Evolutionary conservation across 2,113 vertebrate species (phyloP), one percentile per base, ranked within the genome.

Genomic region (Canis aureus): DNA sequence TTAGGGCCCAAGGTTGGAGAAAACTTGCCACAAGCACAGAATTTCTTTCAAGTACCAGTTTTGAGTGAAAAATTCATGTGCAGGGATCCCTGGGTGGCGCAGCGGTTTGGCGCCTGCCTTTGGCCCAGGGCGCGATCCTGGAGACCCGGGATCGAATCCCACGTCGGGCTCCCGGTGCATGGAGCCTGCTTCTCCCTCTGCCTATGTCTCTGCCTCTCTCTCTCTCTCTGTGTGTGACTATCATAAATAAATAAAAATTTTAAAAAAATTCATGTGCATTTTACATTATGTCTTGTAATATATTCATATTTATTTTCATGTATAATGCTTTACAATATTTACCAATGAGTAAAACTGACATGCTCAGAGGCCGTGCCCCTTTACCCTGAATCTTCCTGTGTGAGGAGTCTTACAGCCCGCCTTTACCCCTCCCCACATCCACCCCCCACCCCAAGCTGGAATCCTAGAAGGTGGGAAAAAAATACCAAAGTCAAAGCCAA

Each of bases 11-110:
- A 64, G 87, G 2, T 27, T 74, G 38, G 49, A 95, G 89, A 43
- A 35, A 82, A 53, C 17, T n/a, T 62, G 62, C 87, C 43, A 1
- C 2, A 38, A 88, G 89, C 78, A 60, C 38, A 85, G 53, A 66
- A 71, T 89, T 93, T 74, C 67, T 89, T 71, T 84, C 69, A 90
- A 90, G 80, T 64, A 43, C 59, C 15, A 25, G 51, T 83, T 74
- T 43, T 32, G 38, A 86, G 83, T 86, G n/a, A 94, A 95, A 96
- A 89, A 96, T 71, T 51, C 49, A 83, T 80, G 76, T 51, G 64
- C 27, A 11, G 38, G 38, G 38, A 38, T 38, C 38, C 38, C 38
- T 38, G 38, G 38, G 38, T 38, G 38, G 38, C 38, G 38, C 38
- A 38, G 38, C 38, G 38, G 38, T 38, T 38, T 38, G 38, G 38